These are phyloP conservation scores for Eugnorisma glareosa DNA, from an alignment of 2,888 invertebrate genomes.

Conservation along the genomic window DNA sequence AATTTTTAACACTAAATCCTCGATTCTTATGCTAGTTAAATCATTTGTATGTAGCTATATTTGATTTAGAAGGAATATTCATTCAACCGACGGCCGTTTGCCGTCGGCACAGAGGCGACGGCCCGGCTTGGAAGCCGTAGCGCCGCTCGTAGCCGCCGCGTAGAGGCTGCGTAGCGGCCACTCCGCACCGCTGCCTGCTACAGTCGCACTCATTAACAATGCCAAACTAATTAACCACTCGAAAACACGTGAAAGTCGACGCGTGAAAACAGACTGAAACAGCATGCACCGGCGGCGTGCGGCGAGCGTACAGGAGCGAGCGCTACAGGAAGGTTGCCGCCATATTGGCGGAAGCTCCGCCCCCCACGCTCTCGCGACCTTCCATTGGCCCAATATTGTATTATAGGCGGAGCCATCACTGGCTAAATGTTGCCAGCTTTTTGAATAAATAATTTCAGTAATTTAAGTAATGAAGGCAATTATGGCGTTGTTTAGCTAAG, in stretches of 20 bases:
- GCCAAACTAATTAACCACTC: slow-evolving; percentile 79
- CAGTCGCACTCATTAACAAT: slow-evolving; percentile 77
- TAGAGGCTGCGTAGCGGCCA: slow-evolving; percentile 67
- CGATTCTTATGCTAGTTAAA: not conserved
- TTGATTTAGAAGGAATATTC: slow-evolving; percentile 28
- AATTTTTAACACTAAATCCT: not conserved
- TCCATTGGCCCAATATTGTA: slow-evolving; percentile 78
- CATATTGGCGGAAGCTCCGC: slow-evolving; percentile 87
- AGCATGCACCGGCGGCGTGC: slow-evolving; percentile 74
- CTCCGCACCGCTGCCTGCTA: slow-evolving; percentile 62
- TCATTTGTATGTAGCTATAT: slow-evolving; percentile 8
- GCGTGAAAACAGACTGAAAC: slow-evolving; percentile 80
- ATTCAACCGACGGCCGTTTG: slow-evolving; percentile 71
- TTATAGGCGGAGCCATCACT: slow-evolving; percentile 79
- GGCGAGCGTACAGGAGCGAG: slow-evolving; percentile 73
- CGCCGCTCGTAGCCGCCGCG: slow-evolving; percentile 57
- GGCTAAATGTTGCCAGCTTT: slow-evolving; percentile 90
- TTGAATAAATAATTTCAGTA: slow-evolving; percentile 91
- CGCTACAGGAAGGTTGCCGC: slow-evolving; percentile 80
- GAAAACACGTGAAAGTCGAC: slow-evolving; percentile 77
- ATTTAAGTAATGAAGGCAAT: slow-evolving; percentile 91
- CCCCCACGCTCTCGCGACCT: slow-evolving; percentile 71
- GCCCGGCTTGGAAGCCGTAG: slow-evolving; percentile 42
- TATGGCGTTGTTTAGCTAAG: slow-evolving; percentile 91
- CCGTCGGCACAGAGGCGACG: slow-evolving; percentile 72